These are phyloP conservation scores for Lampris megalopsis DNA, from an alignment of 2,113 vertebrate genomes.

Conservation along the genomic window DNA sequence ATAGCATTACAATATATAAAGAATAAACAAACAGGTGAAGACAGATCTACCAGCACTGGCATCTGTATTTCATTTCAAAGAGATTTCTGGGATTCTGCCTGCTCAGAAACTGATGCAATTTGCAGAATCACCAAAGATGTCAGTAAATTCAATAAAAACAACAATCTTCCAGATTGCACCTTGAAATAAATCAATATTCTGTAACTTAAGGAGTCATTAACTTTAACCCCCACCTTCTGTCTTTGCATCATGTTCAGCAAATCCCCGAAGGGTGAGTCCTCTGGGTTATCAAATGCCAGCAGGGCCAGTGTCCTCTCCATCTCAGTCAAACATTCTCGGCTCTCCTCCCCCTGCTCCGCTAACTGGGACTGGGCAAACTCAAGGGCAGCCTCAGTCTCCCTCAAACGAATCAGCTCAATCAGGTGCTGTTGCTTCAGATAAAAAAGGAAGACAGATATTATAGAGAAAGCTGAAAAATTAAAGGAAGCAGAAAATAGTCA, in stretches of 20 bases:
- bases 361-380: conserved; percentile 98
- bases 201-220: not conserved
- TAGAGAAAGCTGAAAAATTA: not conserved
- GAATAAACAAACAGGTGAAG: too few species aligned
- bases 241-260: conserved; percentile 98
- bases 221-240: conserved; percentile 87
- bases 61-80: too few species aligned
- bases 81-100: too few species aligned
- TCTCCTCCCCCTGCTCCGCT: conserved; percentile 98
- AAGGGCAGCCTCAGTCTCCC: conserved; percentile 95
- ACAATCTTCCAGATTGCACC: too few species aligned
- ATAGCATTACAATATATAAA: too few species aligned
- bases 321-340: conserved; percentile 95
- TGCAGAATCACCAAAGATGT: too few species aligned
- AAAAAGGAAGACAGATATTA: not conserved
- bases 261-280: conserved; percentile 97
- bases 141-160: too few species aligned
- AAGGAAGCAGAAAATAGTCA: not conserved
- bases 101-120: too few species aligned
- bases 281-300: conserved; percentile 95
- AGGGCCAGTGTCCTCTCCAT: conserved; percentile 97
- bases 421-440: conserved; percentile 93
- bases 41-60: too few species aligned
- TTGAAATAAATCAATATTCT: not conserved
- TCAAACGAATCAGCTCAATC: conserved; percentile 96